Base-by-base conservation (phyloP, 1,140 invertebrate genomes). In the Papilio polytes region DNA sequence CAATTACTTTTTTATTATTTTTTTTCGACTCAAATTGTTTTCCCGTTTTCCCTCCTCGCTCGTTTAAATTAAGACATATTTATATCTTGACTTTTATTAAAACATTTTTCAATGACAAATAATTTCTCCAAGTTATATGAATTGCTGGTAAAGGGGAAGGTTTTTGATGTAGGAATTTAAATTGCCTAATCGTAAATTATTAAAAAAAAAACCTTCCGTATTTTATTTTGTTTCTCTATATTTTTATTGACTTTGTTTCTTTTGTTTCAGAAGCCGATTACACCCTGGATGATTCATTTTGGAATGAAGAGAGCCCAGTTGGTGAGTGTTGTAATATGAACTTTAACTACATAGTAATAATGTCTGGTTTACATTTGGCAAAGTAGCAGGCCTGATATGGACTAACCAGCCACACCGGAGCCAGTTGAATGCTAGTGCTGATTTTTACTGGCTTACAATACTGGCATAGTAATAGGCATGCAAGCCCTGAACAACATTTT, bases 271-370 rank as follows among this genome's bases (percentile, higher is more conserved):
- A 98, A 96, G 97, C 97, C 90, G 97, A 98, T 95, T 98, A 98
- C 94, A 98, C 97, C 86, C 96, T 98, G 95, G 98, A 98, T 96
- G 98, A 98, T 95, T 98, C 97, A 86, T 98, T 97, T 96, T 98
- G 97, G 97, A 98, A 97, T 95, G 97, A 98, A 94, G 97, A 98
- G 94, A 98, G 97, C 96, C 97, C 97, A 94, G 97, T 97, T 91
- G 97, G 97, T 98, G 93, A 41, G 36, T 41, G 6, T 8, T 41
- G 36, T 41, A 41, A 41, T 41, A 41, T 41, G 1, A 41, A 41
- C 36, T 41, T 41, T 41, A 41, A 41, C 36, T 41, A 41, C 1
- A 41, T 41, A 41, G 8, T 1, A 41, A 41, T 41, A 41, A 41
- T 41, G 36, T 41, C 36, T 41, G 36, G 36, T 41, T 41, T 41